Base-by-base conservation (phyloP, 2,113 vertebrate species). In the Festucalex cinctus region DNA sequence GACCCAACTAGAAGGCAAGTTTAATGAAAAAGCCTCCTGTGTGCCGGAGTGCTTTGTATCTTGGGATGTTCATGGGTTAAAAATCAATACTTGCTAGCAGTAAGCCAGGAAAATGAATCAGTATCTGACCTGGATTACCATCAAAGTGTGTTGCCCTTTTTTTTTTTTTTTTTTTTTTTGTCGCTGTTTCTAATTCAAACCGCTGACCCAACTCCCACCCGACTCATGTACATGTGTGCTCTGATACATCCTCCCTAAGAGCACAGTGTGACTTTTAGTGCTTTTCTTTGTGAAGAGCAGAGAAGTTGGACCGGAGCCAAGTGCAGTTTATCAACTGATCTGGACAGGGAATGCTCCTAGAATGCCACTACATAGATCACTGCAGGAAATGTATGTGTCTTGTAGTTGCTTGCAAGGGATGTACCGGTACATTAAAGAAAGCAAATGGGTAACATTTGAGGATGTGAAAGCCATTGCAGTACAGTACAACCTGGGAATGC, bases 291-390 rank as follows among this genome's bases (percentile, higher is more conserved):
- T n/a, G 63, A 64, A 5, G 44, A 32, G 62, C 17, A 20, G 43
- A 48, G 26, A 22, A 49, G n/a, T 36, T 49, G 63, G 32, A 51
- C 49, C 2, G 32, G 28, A 22, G 28, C 63, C 46, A 48, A 65
- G 46, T 48, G 63, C 63, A 65, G 28, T 49, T 65, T 36, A 65
- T 65, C 63, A 48, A 65, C 28, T 22, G 28, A 65, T 65, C 32
- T 36, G 44, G 63, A 48, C 63, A 35, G 46, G 32, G 20, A 65
- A 65, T 32, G 63, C 46, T 28, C 20, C 20, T 35, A 69, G 1
- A 59, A 70, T 56, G 36, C 10, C 35, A 64, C 13, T 28, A 17
- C 5, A 59, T 35, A 8, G 51, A 44, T 62, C 32, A 12, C 26
- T 67, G 22, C 51, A 13, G 37, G 41, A 24, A 60, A 24, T 2